Conservation (phyloP, 2,888 invertebrate genomes). For the Hyppa rectilinea region DNA sequence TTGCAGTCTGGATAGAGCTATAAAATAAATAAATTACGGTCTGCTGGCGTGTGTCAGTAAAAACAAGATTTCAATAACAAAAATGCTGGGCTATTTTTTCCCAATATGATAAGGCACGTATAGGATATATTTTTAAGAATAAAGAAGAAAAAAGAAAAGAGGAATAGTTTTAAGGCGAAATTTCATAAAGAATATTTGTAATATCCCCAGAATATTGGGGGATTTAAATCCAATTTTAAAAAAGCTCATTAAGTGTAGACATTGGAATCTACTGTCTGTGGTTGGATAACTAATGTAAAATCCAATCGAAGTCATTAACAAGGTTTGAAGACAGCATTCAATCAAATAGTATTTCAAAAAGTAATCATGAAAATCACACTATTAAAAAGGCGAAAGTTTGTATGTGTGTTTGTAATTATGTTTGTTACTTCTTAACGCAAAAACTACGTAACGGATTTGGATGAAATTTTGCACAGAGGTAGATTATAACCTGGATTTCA, state of each 20-base stretch:
- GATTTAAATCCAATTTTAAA: neutral
- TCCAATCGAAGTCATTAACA: neutral
- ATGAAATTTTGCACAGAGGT: too few relatives aligned
- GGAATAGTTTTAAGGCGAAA: neutral
- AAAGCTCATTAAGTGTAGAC: neutral
- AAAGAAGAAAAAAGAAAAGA: too few relatives aligned
- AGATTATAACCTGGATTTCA: too few relatives aligned
- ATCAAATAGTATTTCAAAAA: neutral
- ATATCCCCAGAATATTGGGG: neutral
- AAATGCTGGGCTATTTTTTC: neutral
- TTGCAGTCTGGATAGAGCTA: too few relatives aligned
- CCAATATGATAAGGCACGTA: too few relatives aligned
- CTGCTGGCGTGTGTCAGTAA: neutral
- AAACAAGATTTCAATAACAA: neutral
- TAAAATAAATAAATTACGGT: neutral
- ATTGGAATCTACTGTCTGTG: neutral
- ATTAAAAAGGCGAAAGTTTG: too few relatives aligned
- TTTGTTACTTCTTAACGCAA: too few relatives aligned
- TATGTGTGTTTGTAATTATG: too few relatives aligned
- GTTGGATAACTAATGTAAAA: neutral
- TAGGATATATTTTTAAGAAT: too few relatives aligned
- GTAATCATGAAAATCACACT: too few relatives aligned
- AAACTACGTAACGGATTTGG: too few relatives aligned
- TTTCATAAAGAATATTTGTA: neutral
- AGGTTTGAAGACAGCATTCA: neutral